A percentile compares a stretch with the other conserved stretches of the same genome.
phyloP scores from a whole-genome alignment of 2,888 invertebrate genomes.

The Glyphotaelius pellucidus region DNA sequence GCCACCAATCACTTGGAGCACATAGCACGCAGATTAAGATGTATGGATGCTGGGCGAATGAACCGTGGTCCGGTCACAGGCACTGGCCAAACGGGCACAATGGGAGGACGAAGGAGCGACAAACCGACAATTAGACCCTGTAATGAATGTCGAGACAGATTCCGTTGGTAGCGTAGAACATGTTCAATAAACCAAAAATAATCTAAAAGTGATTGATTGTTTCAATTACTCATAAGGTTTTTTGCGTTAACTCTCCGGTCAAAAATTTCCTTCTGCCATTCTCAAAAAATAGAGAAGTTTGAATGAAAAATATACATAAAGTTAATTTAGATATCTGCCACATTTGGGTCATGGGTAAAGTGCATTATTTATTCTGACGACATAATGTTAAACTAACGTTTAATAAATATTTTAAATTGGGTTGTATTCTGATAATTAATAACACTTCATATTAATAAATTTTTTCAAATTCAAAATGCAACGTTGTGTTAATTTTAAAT shows the following conservation, averaged over 20 bases:
- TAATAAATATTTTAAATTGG: neutral
- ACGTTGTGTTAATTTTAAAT: too few relatives aligned
- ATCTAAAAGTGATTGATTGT: neutral
- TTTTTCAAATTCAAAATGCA: neutral
- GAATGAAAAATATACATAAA: too few relatives aligned
- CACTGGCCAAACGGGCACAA: neutral
- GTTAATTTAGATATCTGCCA: too few relatives aligned
- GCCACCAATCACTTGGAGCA: slow-evolving; percentile 9
- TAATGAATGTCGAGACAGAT: slow-evolving; percentile 37
- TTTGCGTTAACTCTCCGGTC: too few relatives aligned
- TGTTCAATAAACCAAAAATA: neutral
- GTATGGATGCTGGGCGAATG: slow-evolving; percentile 17
- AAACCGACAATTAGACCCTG: slow-evolving; percentile 12
- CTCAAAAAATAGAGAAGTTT: too few relatives aligned
- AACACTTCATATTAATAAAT: neutral
- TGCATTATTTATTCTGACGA: neutral
- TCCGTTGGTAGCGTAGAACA: neutral
- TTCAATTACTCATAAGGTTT: too few relatives aligned
- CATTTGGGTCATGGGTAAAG: neutral
- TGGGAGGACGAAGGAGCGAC: slow-evolving; percentile 21
- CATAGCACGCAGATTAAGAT: slow-evolving; percentile 28
- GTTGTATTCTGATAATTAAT: neutral
- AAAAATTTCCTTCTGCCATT: too few relatives aligned
- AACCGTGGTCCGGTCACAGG: slow-evolving; percentile 15
- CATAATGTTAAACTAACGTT: neutral